Percentiles rank a stretch among this genome's conserved stretches.
Evolutionary conservation across 2,888 invertebrate species (phyloP).

Genomic region (Philereme vetulata): DNA sequence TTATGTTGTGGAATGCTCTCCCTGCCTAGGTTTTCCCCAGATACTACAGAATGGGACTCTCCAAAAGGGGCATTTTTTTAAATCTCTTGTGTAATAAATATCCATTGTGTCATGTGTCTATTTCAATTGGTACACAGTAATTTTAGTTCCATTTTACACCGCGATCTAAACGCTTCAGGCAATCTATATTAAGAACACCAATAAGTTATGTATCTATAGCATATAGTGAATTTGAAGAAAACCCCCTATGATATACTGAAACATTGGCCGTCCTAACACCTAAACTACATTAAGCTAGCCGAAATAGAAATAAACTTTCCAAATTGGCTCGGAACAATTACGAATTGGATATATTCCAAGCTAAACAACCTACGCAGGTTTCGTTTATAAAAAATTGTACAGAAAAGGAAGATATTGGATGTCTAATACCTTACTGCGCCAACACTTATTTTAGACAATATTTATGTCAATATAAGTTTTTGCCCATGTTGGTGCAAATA

Average conservation of each 20-base stretch:
- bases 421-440: slow-evolving; percentile 8
- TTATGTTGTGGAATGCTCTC: too few species aligned
- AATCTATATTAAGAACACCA: too few species aligned
- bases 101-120: too few species aligned
- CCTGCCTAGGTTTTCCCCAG: too few species aligned
- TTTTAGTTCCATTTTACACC: too few species aligned
- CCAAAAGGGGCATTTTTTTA: too few species aligned
- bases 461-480: neutral
- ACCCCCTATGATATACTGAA: slow-evolving; percentile 55
- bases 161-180: too few species aligned
- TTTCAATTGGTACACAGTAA: too few species aligned
- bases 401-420: slow-evolving; percentile 37
- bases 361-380: slow-evolving; percentile 26
- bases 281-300: slow-evolving; percentile 46
- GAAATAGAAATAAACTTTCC: slow-evolving; percentile 47
- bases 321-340: slow-evolving; percentile 67
- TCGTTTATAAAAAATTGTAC: slow-evolving; percentile 27
- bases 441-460: neutral
- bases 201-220: too few species aligned
- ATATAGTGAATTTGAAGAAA: slow-evolving; percentile 26
- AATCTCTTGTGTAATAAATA: too few species aligned
- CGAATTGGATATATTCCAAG: slow-evolving; percentile 38
- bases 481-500: slow-evolving; percentile 8
- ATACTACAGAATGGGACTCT: too few species aligned
- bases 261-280: slow-evolving; percentile 50